A percentile compares a stretch with the other conserved stretches of the same genome.
Conservation (phyloP, 2,888 invertebrate species). For the Campopleginae sp. region DNA sequence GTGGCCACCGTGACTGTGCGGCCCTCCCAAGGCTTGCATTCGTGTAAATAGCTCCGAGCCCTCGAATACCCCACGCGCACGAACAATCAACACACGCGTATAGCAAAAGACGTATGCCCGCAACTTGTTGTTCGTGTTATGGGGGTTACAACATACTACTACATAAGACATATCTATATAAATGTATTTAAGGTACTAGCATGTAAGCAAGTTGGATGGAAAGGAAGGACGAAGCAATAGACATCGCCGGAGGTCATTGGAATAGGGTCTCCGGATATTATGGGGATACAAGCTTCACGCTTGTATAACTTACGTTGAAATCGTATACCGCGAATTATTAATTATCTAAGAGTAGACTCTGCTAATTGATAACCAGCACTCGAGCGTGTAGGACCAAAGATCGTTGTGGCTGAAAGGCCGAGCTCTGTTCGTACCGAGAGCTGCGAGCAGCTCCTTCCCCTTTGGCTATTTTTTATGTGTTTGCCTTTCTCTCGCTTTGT, state of each 20-base stretch:
- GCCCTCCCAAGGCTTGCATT: constrained; percentile 59
- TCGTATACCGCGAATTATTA: constrained; percentile 66
- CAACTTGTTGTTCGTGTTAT: constrained; percentile 20
- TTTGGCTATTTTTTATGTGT: not conserved
- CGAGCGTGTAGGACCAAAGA: constrained; percentile 22
- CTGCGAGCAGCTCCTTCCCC: not conserved
- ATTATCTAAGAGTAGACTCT: constrained; percentile 61
- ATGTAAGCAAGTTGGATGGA: not conserved
- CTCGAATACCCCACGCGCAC: constrained; percentile 23
- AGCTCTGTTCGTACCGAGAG: not conserved
- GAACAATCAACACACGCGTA: not conserved
- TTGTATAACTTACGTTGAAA: constrained; percentile 48
- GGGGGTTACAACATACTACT: constrained; percentile 31
- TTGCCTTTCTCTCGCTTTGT: constrained; percentile 4
- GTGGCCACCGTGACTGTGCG: constrained; percentile 46
- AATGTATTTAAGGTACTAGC: not conserved
- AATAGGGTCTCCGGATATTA: constrained; percentile 13
- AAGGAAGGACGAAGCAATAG: constrained; percentile 10
- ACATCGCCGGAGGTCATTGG: constrained; percentile 12
- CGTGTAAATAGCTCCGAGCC: constrained; percentile 56
- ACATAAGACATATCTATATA: not conserved
- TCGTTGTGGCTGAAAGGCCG: constrained; percentile 13
- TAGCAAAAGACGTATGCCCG: not conserved
- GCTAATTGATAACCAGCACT: constrained; percentile 71
- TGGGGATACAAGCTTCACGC: constrained; percentile 19